phyloP scores from a whole-genome alignment of 2,113 vertebrate genomes.

The Malurus alboscapulatus region DNA sequence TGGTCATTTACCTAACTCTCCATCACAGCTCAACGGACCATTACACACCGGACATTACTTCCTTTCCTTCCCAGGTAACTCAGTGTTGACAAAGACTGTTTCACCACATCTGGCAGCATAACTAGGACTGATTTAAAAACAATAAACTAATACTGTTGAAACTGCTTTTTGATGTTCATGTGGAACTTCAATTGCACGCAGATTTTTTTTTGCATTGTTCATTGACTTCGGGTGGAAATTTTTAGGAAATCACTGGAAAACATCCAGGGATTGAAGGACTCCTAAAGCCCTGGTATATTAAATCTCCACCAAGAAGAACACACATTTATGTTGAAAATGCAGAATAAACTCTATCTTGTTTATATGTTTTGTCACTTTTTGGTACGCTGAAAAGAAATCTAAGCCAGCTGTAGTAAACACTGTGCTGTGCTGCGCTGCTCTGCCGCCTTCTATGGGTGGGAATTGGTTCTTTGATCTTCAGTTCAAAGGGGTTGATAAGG shows the following conservation, averaged over 20 bases:
- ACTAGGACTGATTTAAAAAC: neutral
- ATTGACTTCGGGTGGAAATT: neutral
- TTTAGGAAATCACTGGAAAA: neutral
- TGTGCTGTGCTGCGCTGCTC: neutral
- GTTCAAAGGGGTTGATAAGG: constrained; percentile 45
- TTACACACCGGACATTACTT: neutral
- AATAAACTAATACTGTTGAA: neutral
- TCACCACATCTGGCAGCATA: neutral
- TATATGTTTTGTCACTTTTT: neutral
- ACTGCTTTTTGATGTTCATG: neutral
- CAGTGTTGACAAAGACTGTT: neutral
- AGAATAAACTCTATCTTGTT: neutral
- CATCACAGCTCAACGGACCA: neutral
- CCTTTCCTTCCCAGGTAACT: neutral
- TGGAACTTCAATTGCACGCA: neutral
- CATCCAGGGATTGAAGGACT: neutral
- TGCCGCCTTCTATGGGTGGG: neutral
- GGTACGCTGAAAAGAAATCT: neutral
- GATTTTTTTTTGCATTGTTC: neutral
- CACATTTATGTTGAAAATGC: neutral
- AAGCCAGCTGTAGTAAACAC: neutral
- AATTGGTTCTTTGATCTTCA: constrained; percentile 51
- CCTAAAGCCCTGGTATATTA: neutral
- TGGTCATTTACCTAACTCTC: neutral
- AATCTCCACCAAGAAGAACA: neutral